These are phyloP conservation scores for Semotilus atromaculatus DNA, from an alignment of 2,797 vertebrate species.

Conservation along the genomic window DNA sequence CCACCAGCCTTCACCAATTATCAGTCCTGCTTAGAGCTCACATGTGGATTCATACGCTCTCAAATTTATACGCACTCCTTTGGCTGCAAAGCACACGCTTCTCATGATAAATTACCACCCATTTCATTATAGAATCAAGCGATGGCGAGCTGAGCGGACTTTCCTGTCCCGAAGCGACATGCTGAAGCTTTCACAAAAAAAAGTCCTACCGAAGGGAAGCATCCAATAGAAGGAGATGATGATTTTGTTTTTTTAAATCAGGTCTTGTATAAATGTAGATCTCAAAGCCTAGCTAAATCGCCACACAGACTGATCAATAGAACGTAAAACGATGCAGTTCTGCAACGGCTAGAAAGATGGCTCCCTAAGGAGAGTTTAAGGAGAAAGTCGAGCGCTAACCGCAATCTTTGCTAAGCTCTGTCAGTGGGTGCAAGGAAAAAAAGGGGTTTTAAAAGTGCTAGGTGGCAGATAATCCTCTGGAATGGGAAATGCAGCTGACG, in stretches of 20 bases:
- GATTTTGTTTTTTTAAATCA: background rate
- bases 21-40: conserved; percentile 29
- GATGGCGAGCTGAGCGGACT: conserved; percentile 17
- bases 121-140: conserved; percentile 66
- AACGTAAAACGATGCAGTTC: background rate
- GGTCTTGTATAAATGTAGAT: background rate
- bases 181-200: conserved; percentile 29
- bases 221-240: conserved; percentile 7
- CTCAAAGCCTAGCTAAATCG: conserved; percentile 5
- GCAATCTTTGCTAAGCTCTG: conserved; percentile 47
- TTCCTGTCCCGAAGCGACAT: conserved; percentile 14
- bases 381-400: conserved; percentile 36
- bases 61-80: conserved; percentile 23
- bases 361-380: conserved; percentile 37
- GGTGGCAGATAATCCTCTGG: conserved; percentile 62
- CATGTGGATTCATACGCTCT: conserved; percentile 62
- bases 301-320: background rate
- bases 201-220: conserved; percentile 38
- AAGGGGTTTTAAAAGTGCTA: conserved; percentile 57
- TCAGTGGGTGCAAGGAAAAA: conserved; percentile 52
- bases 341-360: background rate
- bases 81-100: conserved; percentile 50
- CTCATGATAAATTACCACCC: conserved; percentile 71
- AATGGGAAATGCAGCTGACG: conserved; percentile 53
- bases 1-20: conserved; percentile 41